A percentile compares a stretch with the other conserved stretches of the same genome.
Evolutionary conservation across 1,140 invertebrate genomes (phyloP).

Genomic region (Procambarus clarkii): DNA sequence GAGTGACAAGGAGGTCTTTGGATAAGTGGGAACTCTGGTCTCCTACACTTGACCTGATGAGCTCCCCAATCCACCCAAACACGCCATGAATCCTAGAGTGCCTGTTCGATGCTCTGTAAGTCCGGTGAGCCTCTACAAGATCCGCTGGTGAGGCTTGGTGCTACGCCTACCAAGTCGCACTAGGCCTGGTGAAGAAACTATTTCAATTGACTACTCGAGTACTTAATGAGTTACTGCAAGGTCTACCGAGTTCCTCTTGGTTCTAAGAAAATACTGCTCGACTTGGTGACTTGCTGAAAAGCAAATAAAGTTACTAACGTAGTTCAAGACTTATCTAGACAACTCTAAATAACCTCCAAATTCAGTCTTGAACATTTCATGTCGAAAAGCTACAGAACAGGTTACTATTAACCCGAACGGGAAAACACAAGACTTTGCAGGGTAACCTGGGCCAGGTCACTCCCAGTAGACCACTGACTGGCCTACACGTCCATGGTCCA

Average conservation of each 20-base stretch:
- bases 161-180: neutral
- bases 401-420: neutral
- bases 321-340: neutral
- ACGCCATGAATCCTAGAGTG: no score
- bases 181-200: neutral
- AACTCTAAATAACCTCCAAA: neutral
- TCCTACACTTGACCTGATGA: no score
- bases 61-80: no score
- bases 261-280: neutral
- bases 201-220: neutral
- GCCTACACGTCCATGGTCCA: neutral
- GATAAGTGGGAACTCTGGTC: no score
- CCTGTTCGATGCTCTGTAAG: neutral
- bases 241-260: neutral
- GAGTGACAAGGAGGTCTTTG: no score
- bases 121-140: neutral
- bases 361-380: neutral
- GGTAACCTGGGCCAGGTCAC: neutral
- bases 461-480: neutral
- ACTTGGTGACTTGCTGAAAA: constrained; percentile 15
- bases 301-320: neutral
- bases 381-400: neutral
- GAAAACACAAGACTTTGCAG: neutral
- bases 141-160: neutral
- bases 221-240: neutral